Percentiles rank a stretch among this genome's conserved stretches.
These are phyloP conservation scores for Dyspetes luteomarginatus DNA, from an alignment of 2,888 invertebrate genomes.

Conservation along the genomic window DNA sequence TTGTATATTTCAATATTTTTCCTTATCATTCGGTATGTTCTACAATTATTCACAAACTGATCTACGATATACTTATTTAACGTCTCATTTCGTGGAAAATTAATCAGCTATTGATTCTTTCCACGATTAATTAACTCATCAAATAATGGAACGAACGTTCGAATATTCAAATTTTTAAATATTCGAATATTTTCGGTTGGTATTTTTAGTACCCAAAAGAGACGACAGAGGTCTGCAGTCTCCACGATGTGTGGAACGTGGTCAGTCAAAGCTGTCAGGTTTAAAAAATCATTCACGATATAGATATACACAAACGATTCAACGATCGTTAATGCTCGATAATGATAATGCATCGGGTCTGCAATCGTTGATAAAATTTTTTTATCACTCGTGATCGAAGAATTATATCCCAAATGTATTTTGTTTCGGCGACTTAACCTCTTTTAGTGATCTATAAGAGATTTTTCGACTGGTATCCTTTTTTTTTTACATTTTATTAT, in stretches of 20 bases:
- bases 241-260: slow-evolving; percentile 36
- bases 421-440: slow-evolving; percentile 38
- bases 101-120: too few relatives aligned
- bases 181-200: too few relatives aligned
- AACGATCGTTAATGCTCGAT: slow-evolving; percentile 7
- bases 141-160: too few relatives aligned
- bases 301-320: slow-evolving; percentile 10
- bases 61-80: too few relatives aligned
- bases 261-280: slow-evolving; percentile 49
- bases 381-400: neutral
- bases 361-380: slow-evolving; percentile 11
- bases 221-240: neutral
- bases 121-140: too few relatives aligned
- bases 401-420: slow-evolving; percentile 18
- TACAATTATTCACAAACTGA: too few relatives aligned
- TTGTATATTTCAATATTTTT: too few relatives aligned
- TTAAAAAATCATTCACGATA: slow-evolving; percentile 43
- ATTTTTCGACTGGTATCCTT: neutral
- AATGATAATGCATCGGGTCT: slow-evolving; percentile 27
- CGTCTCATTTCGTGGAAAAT: too few relatives aligned
- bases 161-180: too few relatives aligned
- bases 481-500: neutral
- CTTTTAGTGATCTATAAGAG: neutral
- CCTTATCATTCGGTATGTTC: too few relatives aligned
- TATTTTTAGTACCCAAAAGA: too few relatives aligned